Conservation (phyloP, 2,888 invertebrate genomes). For the Drosophila fungiperda region DNA sequence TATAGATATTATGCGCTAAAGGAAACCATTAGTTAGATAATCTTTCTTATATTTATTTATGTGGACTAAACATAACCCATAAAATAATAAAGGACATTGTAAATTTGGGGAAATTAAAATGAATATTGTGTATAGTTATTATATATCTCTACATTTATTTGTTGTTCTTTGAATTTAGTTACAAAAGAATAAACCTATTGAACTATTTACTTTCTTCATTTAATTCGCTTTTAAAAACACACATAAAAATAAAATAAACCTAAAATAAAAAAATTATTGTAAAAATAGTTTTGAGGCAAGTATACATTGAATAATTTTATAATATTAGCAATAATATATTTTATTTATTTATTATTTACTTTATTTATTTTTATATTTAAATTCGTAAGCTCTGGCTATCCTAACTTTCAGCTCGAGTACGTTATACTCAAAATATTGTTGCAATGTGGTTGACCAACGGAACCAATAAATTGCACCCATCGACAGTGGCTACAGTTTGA, state of each 20-base stretch:
- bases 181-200: no score
- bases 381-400: background rate
- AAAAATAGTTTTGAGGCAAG: background rate
- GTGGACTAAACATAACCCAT: background rate
- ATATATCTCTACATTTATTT: background rate
- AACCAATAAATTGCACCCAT: conserved; percentile 16
- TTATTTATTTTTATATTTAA: background rate
- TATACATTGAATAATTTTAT: background rate
- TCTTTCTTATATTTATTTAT: background rate
- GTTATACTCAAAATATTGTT: conserved; percentile 1
- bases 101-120: background rate
- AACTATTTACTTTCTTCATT: no score
- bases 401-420: background rate
- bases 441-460: conserved; percentile 36
- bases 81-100: background rate
- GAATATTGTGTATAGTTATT: background rate
- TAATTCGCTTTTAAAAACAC: background rate
- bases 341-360: no score
- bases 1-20: background rate
- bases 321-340: no score
- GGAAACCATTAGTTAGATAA: background rate
- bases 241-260: background rate
- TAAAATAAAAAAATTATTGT: no score
- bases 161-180: background rate
- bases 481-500: conserved; percentile 48